Conservation (phyloP, 2,888 invertebrate genomes). For the Trissoscelio sp. region DNA sequence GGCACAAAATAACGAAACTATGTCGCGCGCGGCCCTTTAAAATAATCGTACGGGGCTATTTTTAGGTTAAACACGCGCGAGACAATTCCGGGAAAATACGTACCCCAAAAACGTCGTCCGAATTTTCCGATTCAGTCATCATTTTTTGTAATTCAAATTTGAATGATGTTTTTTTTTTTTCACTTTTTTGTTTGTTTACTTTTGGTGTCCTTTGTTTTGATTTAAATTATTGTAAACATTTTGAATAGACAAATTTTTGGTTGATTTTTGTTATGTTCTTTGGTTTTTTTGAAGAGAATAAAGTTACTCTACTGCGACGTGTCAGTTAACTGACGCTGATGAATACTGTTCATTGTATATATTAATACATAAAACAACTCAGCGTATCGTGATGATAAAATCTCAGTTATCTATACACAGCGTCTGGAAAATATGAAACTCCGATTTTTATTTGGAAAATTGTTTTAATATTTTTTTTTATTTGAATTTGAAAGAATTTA, state of each 20-base stretch:
- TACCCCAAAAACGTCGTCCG: constrained; percentile 65
- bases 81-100: constrained; percentile 53
- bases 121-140: constrained; percentile 16
- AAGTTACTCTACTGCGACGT: not conserved
- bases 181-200: not conserved
- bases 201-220: not conserved
- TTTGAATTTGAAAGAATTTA: no score
- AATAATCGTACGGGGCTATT: constrained; percentile 60
- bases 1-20: constrained; percentile 40
- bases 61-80: constrained; percentile 51
- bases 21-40: constrained; percentile 58
- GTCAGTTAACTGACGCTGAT: not conserved
- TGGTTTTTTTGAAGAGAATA: not conserved
- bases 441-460: no score
- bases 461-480: no score
- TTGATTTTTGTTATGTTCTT: not conserved
- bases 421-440: no score
- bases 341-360: not conserved
- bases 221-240: not conserved
- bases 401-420: no score
- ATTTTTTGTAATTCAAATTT: not conserved
- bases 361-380: not conserved
- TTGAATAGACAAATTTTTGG: not conserved
- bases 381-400: not conserved
- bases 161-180: not conserved